Evolutionary conservation across 2,113 vertebrate species (phyloP), one percentile per base, ranked within the genome.

Genomic region (Ursus arctos): DNA sequence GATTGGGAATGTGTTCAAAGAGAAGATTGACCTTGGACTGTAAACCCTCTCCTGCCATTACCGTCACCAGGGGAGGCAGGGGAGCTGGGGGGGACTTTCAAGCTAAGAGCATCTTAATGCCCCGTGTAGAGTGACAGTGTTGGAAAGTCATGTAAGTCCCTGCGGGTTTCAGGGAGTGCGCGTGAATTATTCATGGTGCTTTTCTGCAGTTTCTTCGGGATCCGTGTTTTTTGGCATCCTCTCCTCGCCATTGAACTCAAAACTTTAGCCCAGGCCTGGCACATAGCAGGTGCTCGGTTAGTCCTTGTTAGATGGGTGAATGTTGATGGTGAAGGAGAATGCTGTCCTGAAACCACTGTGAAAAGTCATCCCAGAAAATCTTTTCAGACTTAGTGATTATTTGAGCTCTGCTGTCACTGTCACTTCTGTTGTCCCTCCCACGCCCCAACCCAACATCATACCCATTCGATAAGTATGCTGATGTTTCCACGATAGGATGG

Each of bases 81-180:
- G 74, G 24, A 19, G 15, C 19, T 0, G 40, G 55, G 47, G 43
- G 67, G 61, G 33, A 33, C 53, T 14, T 63, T 26, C 6, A 5
- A 22, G 53, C 61, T 28, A 22, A 65, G 76, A 31, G 26, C 90
- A 33, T 79, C 80, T 18, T 24, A 28, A 1, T 22, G 51, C 24
- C 12, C 36, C 6, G 21, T 0, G 0, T 28, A 31, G 21, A 43
- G 31, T 6, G 47, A 71, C 24, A 3, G 0, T 1, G 22, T 0
- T 40, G 31, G 51, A 43, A 76, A 36, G 85, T 40, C 26, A 0
- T 0, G 0, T 0, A 14, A 6, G 55, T 59, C 40, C 61, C 55
- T 28, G 43, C 21, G 77, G 77, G 11, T 21, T 59, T 59, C 8
- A 2, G 55, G 49, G 33, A 49, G 11, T 21, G 21, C 0, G 1